Evolutionary conservation across 2,888 invertebrate genomes (phyloP).

Genomic region (Drosophila mimica): DNA sequence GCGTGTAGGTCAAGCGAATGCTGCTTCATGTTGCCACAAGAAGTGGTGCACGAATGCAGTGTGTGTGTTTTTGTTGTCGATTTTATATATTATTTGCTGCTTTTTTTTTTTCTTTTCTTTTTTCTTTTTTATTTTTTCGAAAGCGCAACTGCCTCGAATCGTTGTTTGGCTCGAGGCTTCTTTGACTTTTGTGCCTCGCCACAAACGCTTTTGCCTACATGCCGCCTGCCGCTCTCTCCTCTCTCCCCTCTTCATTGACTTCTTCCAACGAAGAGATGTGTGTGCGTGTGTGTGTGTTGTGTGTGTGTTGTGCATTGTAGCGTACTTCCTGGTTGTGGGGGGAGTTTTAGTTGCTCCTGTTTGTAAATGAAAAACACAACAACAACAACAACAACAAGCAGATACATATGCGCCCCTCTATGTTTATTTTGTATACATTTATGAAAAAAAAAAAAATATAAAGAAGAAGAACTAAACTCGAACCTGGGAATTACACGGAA

Average conservation of each 20-base stretch:
- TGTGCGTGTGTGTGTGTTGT: conserved; percentile 32
- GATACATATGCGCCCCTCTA: not conserved
- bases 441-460: conserved; percentile 19
- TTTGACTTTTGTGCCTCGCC: not conserved
- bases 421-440: conserved; percentile 22
- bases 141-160: conserved; percentile 19
- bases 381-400: conserved; percentile 1
- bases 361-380: conserved; percentile 63
- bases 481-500: conserved; percentile 45
- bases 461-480: not conserved
- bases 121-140: conserved; percentile 11
- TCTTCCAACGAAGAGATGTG: not conserved
- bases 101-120: conserved; percentile 19
- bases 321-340: conserved; percentile 70
- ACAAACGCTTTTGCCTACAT: not conserved
- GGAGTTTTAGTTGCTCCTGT: conserved; percentile 51
- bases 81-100: conserved; percentile 5
- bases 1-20: conserved; percentile 51
- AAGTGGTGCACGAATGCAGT: conserved; percentile 19
- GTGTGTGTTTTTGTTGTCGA: not conserved
- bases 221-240: not conserved
- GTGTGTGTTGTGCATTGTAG: conserved; percentile 52
- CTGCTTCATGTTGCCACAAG: conserved; percentile 32
- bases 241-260: not conserved
- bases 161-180: not conserved